Base-by-base conservation (phyloP, 53 echinoderm and acorn worm genomes). In the Hippasteria phrygiana region DNA sequence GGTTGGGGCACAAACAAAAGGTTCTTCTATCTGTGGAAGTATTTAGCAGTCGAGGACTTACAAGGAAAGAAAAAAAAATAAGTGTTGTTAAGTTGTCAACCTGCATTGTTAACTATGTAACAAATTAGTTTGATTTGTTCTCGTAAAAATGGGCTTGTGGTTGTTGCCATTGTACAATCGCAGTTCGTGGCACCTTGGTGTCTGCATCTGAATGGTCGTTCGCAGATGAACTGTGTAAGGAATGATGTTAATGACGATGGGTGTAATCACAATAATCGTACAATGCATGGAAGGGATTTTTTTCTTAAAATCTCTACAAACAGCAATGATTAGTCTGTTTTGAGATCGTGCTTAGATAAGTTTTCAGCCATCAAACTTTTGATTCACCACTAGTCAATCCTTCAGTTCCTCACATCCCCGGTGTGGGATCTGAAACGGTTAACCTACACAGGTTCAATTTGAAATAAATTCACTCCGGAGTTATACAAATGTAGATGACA, bases 31-130 rank as follows among this genome's bases (percentile, higher is more conserved):
- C 8, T 26, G 20, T n/a, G n/a, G n/a, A 59, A 24, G 7, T 24
- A 24, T 59, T 3, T 24, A 24, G 59, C 26, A 26, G 59, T 59
- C 59, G 8, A 59, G 26, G 16, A 17, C n/a, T 59, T 10, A 20
- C 13, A 20, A 17, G 16, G 59, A 24, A 8, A 3, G 26, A 59
- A 24, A n/a, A n/a, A 9, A 59, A n/a, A 17, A 51, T n/a, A n/a
- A n/a, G n/a, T 59, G 59, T 59, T 59, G 27, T 59, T 59, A n/a
- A 59, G 59, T 59, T 59, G 59, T 59, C 59, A 59, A 8, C 3
- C 6, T 22, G 59, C 0, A 22, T 59, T 18, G 59, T 59, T 22
- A 5, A n/a, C 7, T 51, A 20, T 51, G 59, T 59, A n/a, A 59
- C 59, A 22, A n/a, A 59, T 22, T 59, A 26, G 26, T 14, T 3